Conservation (phyloP, 2,888 invertebrate species). For the Macaria liturata region DNA sequence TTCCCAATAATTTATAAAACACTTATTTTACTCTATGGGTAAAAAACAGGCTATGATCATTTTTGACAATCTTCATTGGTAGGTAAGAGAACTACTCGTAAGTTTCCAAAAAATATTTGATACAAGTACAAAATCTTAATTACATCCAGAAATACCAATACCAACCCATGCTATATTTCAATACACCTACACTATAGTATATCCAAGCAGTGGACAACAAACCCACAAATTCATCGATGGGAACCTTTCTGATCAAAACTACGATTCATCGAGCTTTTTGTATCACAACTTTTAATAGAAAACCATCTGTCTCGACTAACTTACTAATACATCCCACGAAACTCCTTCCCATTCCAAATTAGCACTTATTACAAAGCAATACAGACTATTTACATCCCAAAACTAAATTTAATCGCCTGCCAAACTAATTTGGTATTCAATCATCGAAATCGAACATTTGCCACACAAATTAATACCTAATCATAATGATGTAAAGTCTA, state of each 20-base stretch:
- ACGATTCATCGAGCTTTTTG: constrained; percentile 68
- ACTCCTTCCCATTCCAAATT: constrained; percentile 2
- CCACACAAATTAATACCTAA: constrained; percentile 25
- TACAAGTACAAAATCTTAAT: too few species aligned
- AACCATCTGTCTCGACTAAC: constrained; percentile 52
- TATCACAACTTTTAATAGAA: constrained; percentile 59
- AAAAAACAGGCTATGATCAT: too few species aligned
- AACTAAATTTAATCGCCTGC: neutral
- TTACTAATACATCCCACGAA: constrained; percentile 10
- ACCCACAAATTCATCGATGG: constrained; percentile 59
- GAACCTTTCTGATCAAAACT: constrained; percentile 60
- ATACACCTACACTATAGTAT: neutral
- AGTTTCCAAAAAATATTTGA: too few species aligned
- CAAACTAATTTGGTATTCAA: constrained; percentile 8
- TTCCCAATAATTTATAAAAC: too few species aligned
- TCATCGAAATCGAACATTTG: neutral
- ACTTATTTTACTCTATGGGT: too few species aligned
- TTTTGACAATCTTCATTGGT: too few species aligned
- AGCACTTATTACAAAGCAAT: constrained; percentile 6
- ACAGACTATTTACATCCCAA: constrained; percentile 6
- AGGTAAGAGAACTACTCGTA: too few species aligned
- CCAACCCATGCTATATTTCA: too few species aligned
- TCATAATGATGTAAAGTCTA: accelerated
- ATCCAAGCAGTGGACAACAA: constrained; percentile 9
- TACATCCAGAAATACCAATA: too few species aligned